Base-by-base conservation (phyloP, 2,888 invertebrate genomes). In the Sarcophaga rosellei region DNA sequence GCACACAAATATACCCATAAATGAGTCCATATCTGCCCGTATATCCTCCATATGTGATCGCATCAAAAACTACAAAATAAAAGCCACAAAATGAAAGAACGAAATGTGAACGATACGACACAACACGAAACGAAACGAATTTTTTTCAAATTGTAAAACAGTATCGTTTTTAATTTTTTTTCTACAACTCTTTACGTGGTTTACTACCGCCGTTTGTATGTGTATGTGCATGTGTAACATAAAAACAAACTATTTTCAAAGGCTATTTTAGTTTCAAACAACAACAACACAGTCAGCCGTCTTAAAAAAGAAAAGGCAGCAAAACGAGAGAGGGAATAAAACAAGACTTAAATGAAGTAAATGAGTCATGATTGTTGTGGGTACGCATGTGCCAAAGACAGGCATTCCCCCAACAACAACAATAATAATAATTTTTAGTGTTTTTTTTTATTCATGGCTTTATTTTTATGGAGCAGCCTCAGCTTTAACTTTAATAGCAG, bases 321-420 rank as follows among this genome's bases (percentile, higher is more conserved):
- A 1, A 47, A 5, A 1, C 3, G 53, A 17, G 53, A 53, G 53
- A 17, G 53, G 17, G 53, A 0, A 53, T 15, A 53, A 4, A 53
- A 53, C 4, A 53, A 12, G 15, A 53, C 5, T 17, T 53, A 15
- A 15, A 53, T 15, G 12, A 45, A 11, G 25, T 53, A 61, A 78
- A 83, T 88, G 86, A 88, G 69, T 87, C 87, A 88, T 73, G 73
- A 59, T 35, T 66, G 53, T 17, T 53, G 65, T 82, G 79, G 84
- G 78, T 84, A 84, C 81, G 82, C 85, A 85, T 87, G 85, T 65
- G 81, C 84, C 76, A 85, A 69, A 79, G 81, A 75, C 84, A 87
- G 88, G 88, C 88, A 88, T 88, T 88, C 87, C 88, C 88, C 88
- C 35, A 35, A 8, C 35, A 86, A 88, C 82, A 85, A 81, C 65